phyloP scores from a whole-genome alignment of 1,140 invertebrate genomes.

The Euglossa dilemma region DNA sequence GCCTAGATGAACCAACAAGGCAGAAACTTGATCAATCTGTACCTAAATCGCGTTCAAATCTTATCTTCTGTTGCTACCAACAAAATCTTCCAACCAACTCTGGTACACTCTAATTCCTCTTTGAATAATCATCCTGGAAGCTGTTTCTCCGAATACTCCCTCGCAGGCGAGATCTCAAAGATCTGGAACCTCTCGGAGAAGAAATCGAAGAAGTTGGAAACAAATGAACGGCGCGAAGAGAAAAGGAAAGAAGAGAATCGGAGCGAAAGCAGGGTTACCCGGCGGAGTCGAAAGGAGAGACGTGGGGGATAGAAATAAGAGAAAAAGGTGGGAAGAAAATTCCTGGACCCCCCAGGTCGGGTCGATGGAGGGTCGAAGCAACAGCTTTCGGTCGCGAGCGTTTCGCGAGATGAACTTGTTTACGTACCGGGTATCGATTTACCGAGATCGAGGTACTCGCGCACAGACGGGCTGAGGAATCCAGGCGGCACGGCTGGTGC shows the following conservation, averaged over 20 bases:
- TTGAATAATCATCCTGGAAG: background rate
- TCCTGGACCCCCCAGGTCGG: background rate
- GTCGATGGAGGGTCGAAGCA: background rate
- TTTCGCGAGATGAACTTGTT: constrained; percentile 72
- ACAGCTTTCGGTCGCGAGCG: constrained; percentile 29
- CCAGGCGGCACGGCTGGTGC: constrained; percentile 87
- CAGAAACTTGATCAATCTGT: too few species aligned
- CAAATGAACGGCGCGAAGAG: background rate
- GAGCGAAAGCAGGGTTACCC: background rate
- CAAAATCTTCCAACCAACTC: too few species aligned
- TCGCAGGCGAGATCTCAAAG: background rate
- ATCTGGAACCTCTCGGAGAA: background rate
- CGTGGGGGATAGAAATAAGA: too few species aligned
- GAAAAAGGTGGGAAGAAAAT: background rate
- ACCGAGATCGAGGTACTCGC: constrained; percentile 92
- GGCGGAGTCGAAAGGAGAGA: background rate
- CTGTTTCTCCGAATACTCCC: background rate
- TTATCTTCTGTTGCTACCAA: too few species aligned
- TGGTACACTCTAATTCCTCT: background rate
- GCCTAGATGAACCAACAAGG: too few species aligned
- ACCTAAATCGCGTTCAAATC: too few species aligned
- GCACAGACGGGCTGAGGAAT: constrained; percentile 91
- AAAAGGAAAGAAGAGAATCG: background rate
- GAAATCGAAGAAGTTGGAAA: background rate
- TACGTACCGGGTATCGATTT: constrained; percentile 93